Evolutionary conservation across 2,888 invertebrate species (phyloP).

Genomic region (Tyria jacobaeae): DNA sequence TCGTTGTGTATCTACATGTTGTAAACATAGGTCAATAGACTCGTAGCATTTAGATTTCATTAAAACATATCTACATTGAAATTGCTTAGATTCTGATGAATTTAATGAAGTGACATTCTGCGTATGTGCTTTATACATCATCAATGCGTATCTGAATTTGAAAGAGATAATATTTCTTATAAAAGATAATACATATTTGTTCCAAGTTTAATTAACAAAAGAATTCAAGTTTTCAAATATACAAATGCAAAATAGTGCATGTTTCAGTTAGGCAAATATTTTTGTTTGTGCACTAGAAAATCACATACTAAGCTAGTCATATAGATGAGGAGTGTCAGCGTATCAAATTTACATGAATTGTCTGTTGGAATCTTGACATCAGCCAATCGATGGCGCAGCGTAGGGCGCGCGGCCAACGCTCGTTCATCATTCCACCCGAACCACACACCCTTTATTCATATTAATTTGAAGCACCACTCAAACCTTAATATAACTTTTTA

Average conservation of each 20-base stretch:
- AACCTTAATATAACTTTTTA: constrained; percentile 19
- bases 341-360: constrained; percentile 50
- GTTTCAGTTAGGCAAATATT: constrained; percentile 33
- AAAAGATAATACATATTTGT: no score
- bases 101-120: no score
- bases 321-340: constrained; percentile 39
- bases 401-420: constrained; percentile 54
- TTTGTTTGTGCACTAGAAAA: constrained; percentile 35
- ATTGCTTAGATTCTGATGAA: neutral
- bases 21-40: neutral
- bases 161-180: constrained; percentile 19
- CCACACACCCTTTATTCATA: constrained; percentile 52
- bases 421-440: constrained; percentile 67
- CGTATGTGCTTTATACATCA: no score
- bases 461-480: constrained; percentile 53
- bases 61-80: neutral
- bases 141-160: neutral
- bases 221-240: constrained; percentile 23
- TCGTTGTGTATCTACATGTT: neutral
- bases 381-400: constrained; percentile 67
- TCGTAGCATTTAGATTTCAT: neutral
- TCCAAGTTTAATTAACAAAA: constrained; percentile 21
- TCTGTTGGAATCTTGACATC: constrained; percentile 57
- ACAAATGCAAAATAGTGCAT: constrained; percentile 26
- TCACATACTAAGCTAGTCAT: constrained; percentile 23